phyloP scores from a whole-genome alignment of 2,888 invertebrate genomes.

The Megaustenia siamemsis region DNA sequence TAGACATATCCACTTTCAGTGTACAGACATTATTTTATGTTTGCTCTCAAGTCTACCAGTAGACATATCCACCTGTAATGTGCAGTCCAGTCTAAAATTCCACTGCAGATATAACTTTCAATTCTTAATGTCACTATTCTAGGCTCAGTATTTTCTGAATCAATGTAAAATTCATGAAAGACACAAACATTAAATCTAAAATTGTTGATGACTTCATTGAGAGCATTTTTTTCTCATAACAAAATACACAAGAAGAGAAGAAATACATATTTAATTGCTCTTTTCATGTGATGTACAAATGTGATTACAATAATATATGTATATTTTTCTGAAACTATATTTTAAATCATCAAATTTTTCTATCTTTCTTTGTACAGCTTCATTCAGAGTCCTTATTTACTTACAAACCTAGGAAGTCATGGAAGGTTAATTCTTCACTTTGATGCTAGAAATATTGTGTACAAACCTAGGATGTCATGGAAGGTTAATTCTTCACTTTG shows the following conservation, averaged over 20 bases:
- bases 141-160: background rate
- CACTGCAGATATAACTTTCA: too few relatives aligned
- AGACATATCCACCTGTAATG: too few relatives aligned
- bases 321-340: too few relatives aligned
- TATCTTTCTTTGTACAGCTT: background rate
- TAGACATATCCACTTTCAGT: too few relatives aligned
- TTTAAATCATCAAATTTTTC: background rate
- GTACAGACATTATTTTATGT: too few relatives aligned
- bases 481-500: too few relatives aligned
- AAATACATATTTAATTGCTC: background rate
- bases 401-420: background rate
- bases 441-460: too few relatives aligned
- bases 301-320: background rate
- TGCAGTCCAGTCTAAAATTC: too few relatives aligned
- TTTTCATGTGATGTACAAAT: background rate
- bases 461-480: too few relatives aligned
- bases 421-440: too few relatives aligned
- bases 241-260: background rate
- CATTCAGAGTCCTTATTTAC: background rate
- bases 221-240: background rate
- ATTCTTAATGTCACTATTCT: background rate
- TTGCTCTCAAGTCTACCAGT: too few relatives aligned
- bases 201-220: too few relatives aligned
- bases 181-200: background rate
- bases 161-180: background rate